These are phyloP conservation scores for Babyrousa celebensis DNA, from an alignment of 2,797 vertebrate species.

Conservation along the genomic window DNA sequence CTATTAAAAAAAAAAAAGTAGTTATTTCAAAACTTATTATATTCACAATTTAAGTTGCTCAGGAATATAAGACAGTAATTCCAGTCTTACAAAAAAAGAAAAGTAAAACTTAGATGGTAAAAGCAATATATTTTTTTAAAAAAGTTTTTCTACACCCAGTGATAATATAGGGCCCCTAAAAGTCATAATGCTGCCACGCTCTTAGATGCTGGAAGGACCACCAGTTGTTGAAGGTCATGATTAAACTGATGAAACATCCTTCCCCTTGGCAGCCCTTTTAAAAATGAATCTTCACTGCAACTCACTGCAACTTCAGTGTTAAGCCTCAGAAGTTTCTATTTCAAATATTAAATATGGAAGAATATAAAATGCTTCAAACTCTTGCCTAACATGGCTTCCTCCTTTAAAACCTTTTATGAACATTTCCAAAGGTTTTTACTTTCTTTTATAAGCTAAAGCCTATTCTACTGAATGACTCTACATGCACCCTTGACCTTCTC, in stretches of 20 bases:
- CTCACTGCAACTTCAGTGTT: background rate
- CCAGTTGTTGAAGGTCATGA: background rate
- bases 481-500: background rate
- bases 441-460: background rate
- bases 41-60: slow-evolving; percentile 46
- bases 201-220: background rate
- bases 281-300: background rate
- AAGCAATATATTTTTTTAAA: background rate
- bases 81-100: background rate
- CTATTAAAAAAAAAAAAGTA: background rate
- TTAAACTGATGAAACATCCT: background rate
- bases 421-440: background rate
- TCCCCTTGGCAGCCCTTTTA: background rate
- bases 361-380: background rate
- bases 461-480: background rate
- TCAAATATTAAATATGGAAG: background rate
- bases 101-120: background rate
- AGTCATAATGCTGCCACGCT: background rate
- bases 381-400: background rate
- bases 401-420: background rate
- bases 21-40: slow-evolving; percentile 53
- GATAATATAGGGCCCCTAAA: background rate
- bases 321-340: background rate
- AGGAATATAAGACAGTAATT: background rate
- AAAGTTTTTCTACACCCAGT: background rate